Percentiles rank a stretch among this genome's conserved stretches.
Conservation (phyloP, 2,113 vertebrate species). For the Parotia lawesii region DNA sequence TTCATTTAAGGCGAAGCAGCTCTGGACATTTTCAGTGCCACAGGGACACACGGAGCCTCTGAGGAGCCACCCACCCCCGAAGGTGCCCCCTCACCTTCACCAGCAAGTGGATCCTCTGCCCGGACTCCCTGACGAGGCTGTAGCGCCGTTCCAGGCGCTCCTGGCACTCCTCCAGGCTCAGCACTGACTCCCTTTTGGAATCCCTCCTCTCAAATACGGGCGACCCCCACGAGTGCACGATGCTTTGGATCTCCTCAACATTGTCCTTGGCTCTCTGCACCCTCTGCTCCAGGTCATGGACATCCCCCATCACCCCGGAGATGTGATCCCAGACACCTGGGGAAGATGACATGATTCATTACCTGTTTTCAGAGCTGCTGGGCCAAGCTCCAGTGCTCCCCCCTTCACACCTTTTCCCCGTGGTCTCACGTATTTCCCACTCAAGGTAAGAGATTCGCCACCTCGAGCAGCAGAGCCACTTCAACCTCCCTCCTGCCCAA, state of each 20-base stretch:
- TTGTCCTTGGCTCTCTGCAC: constrained; percentile 85
- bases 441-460: neutral
- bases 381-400: neutral
- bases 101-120: constrained; percentile 83
- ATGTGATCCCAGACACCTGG: constrained; percentile 84
- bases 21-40: rapidly evolving
- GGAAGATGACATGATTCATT: neutral
- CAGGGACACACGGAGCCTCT: neutral
- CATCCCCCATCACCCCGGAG: constrained; percentile 66
- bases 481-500: neutral
- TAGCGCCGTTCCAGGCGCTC: constrained; percentile 78
- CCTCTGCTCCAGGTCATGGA: constrained; percentile 81
- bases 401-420: rapidly evolving
- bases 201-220: constrained; percentile 87
- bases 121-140: constrained; percentile 73
- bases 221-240: constrained; percentile 77
- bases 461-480: neutral
- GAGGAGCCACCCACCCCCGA: neutral
- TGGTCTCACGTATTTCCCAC: neutral
- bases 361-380: neutral
- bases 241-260: constrained; percentile 80
- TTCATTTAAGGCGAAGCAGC: neutral
- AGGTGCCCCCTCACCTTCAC: constrained; percentile 75
- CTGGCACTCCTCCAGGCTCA: constrained; percentile 80
- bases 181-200: constrained; percentile 79